These are phyloP conservation scores for Syrrhaptes paradoxus DNA, from an alignment of 2,113 vertebrate species.

Conservation along the genomic window DNA sequence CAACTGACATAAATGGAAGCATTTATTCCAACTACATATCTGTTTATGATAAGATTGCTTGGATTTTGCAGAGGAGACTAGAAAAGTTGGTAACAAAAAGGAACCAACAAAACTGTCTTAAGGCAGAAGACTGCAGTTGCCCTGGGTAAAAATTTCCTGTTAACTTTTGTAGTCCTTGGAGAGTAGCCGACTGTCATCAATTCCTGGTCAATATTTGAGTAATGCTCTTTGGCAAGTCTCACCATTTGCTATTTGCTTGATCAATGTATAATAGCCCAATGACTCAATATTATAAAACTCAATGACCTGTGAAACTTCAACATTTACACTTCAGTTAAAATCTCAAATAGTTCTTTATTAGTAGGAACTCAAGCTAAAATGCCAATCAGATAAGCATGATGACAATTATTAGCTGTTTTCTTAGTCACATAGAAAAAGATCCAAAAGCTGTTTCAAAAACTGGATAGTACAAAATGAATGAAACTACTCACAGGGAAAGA, in stretches of 20 bases:
- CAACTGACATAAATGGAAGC: neutral
- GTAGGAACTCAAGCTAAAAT: constrained; percentile 59
- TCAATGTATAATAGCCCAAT: constrained; percentile 65
- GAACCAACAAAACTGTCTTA: neutral
- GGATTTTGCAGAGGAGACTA: neutral
- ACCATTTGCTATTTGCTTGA: constrained; percentile 66
- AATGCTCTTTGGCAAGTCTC: constrained; percentile 55
- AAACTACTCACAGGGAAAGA: neutral
- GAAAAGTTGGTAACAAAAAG: neutral
- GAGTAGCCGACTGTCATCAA: constrained; percentile 29
- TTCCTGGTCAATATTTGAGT: constrained; percentile 66
- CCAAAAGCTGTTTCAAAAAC: neutral
- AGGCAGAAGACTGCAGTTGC: neutral
- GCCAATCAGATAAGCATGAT: constrained; percentile 65
- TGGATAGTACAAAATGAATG: neutral
- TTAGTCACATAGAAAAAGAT: constrained; percentile 18
- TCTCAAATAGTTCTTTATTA: constrained; percentile 71
- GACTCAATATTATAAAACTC: constrained; percentile 73
- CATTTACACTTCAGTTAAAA: constrained; percentile 70
- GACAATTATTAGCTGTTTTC: constrained; percentile 57
- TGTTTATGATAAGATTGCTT: neutral
- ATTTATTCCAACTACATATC: neutral
- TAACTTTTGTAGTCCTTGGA: constrained; percentile 36
- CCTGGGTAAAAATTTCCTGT: constrained; percentile 38
- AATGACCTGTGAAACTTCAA: constrained; percentile 74